These are phyloP conservation scores for Oreortyx pictus DNA, from an alignment of 2,797 vertebrate species.

Conservation along the genomic window DNA sequence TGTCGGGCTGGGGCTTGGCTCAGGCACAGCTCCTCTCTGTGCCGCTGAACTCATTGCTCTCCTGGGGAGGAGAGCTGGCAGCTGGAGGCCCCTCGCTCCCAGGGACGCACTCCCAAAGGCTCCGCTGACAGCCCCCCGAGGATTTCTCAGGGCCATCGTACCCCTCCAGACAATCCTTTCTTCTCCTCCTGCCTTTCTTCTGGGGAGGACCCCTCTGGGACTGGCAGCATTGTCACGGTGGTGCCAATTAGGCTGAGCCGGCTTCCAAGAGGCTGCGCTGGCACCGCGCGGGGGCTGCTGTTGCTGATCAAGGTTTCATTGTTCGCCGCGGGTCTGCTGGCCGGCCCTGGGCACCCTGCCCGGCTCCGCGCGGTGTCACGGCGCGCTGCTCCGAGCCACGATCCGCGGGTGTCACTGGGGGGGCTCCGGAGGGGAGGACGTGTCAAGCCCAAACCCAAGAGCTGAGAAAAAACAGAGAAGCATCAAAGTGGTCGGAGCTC, in stretches of 20 bases:
- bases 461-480: slow-evolving; percentile 51
- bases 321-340: slow-evolving; percentile 23
- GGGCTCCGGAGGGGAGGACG: neutral
- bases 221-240: slow-evolving; percentile 39
- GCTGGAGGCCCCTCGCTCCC: neutral
- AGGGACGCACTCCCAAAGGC: slow-evolving; percentile 19
- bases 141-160: neutral
- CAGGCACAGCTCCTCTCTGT: fast-evolving
- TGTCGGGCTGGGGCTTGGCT: neutral
- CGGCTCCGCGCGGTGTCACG: neutral
- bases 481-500: slow-evolving; percentile 46
- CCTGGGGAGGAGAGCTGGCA: neutral
- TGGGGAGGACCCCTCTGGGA: slow-evolving; percentile 41
- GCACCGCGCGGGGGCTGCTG: slow-evolving; percentile 26
- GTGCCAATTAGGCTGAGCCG: slow-evolving; percentile 52
- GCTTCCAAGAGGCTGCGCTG: slow-evolving; percentile 20
- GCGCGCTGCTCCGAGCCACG: neutral
- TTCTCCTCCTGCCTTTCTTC: slow-evolving; percentile 62
- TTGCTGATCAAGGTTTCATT: slow-evolving; percentile 42
- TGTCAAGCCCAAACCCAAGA: neutral
- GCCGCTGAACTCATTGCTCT: neutral
- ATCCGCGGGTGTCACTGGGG: neutral
- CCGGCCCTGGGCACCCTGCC: neutral
- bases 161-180: slow-evolving; percentile 32
- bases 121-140: neutral